A percentile compares a stretch with the other conserved stretches of the same genome.
These are phyloP conservation scores for Wasmannia auropunctata DNA, from an alignment of 1,140 invertebrate genomes.

Conservation along the genomic window DNA sequence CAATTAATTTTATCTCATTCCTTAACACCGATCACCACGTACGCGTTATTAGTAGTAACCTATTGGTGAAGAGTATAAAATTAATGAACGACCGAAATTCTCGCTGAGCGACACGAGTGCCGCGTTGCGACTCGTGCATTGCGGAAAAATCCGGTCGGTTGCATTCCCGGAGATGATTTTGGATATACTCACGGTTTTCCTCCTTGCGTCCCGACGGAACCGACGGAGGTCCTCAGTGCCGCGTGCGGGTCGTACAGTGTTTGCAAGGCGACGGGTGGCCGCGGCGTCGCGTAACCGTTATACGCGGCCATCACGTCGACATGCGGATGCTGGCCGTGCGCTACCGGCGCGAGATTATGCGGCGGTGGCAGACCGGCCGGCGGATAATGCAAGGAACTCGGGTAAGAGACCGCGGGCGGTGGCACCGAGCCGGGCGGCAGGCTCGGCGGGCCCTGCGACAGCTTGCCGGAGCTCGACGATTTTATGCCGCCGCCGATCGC, in stretches of 20 bases:
- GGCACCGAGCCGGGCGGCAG: slow-evolving; percentile 78
- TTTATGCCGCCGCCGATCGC: slow-evolving; percentile 80
- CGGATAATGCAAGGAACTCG: slow-evolving; percentile 75
- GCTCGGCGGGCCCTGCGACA: slow-evolving; percentile 69
- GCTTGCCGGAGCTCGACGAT: slow-evolving; percentile 81
- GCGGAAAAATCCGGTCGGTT: not conserved
- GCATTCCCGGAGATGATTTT: not conserved
- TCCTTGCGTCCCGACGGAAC: slow-evolving; percentile 89
- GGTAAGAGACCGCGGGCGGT: slow-evolving; percentile 59
- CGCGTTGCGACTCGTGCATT: not conserved
- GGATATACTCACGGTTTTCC: slow-evolving; percentile 94
- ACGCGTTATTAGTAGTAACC: not conserved
- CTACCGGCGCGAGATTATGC: slow-evolving; percentile 80
- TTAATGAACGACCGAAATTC: not conserved
- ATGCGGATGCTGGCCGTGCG: slow-evolving; percentile 79
- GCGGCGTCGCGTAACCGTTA: slow-evolving; percentile 81
- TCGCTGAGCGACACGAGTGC: not conserved
- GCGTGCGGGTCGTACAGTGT: slow-evolving; percentile 88
- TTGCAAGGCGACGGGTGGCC: slow-evolving; percentile 80
- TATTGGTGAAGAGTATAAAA: not conserved
- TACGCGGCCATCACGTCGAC: slow-evolving; percentile 81
- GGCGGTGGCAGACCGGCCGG: slow-evolving; percentile 80
- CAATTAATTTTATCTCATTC: not conserved
- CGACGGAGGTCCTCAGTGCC: slow-evolving; percentile 87
- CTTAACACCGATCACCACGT: not conserved